A percentile compares a stretch with the other conserved stretches of the same genome.
Evolutionary conservation across 30 jellyfish, hydroid and myxozoan species (phyloP).

Genomic region (Cassiopea xamachana): DNA sequence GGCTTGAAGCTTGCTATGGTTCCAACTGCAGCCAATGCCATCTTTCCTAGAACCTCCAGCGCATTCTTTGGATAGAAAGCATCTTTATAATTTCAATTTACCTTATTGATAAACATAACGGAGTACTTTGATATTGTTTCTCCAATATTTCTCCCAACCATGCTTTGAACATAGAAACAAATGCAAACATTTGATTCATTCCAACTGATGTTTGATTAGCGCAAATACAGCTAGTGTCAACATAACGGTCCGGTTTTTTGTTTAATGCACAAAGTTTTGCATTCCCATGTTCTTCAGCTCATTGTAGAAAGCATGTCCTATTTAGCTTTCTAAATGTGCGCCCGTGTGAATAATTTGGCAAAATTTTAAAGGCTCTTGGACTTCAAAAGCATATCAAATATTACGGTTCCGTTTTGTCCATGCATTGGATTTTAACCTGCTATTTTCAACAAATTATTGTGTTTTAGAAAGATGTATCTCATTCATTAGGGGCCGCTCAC

Average conservation of each 20-base stretch:
- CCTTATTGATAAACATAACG: not conserved
- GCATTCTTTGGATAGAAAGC: no score
- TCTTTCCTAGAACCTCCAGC: no score
- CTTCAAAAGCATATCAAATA: slow-evolving; percentile 34
- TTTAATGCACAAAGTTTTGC: slow-evolving; percentile 49
- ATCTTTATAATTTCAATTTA: no score
- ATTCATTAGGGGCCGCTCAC: no score
- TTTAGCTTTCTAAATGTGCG: slow-evolving; percentile 51
- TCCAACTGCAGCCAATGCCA: no score
- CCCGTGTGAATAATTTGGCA: slow-evolving; percentile 29
- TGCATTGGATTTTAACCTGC: not conserved
- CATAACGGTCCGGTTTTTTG: slow-evolving; percentile 81
- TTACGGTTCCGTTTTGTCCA: slow-evolving; percentile 65
- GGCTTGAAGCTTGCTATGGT: no score
- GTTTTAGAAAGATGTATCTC: not conserved
- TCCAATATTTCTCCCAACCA: slow-evolving; percentile 7
- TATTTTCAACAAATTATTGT: not conserved
- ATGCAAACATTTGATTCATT: slow-evolving; percentile 45
- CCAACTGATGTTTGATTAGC: not conserved
- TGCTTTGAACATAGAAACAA: not conserved
- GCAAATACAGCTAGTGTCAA: slow-evolving; percentile 18
- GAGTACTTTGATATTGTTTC: not conserved
- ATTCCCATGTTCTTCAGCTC: slow-evolving; percentile 24
- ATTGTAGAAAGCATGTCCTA: slow-evolving; percentile 47
- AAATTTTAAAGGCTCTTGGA: slow-evolving; percentile 5